Evolutionary conservation across 2,888 invertebrate species (phyloP), one percentile per base, ranked within the genome.

Genomic region (Lottia scabra): DNA sequence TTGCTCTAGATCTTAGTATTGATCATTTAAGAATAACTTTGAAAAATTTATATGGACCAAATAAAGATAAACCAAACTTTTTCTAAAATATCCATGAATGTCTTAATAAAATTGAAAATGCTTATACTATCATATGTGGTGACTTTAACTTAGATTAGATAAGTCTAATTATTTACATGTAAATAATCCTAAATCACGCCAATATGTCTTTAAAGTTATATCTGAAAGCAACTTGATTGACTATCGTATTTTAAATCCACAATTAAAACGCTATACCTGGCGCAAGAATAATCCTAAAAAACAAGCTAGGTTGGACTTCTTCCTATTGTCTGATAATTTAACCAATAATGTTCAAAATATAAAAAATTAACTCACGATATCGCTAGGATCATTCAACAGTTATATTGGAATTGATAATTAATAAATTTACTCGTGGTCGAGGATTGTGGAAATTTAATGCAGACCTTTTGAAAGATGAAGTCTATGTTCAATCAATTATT

Each of bases 241-340:
- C 10, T 38, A 38, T 38, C 38, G 38, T 8, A 38, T 38, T 26
- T 26, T 26, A 64, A 26, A 64, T 27, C 65, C 43, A 48, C 19
- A 26, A 65, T 38, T 12, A n/a, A 48, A 44, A 27, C 44, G 66
- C 19, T 71, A 56, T 71, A 71, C 71, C 30, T 71, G 67, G 67
- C 62, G 72, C 12, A 67, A 44, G 48, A 67, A 19, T 67, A 72
- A 72, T 26, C 72, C 72, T n/a, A 13, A 44, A 45, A 67, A 72
- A 72, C 63, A 72, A 63, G 72, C 72, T 3, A 19, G 72, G 19
- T 43, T 72, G 27, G 67, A 72, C 46, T 72, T 72, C 44, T 63
- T 67, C 44, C 48, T 68, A 8, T 15, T 68, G 44, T 63, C 68
- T 19, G 46, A 72, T 38, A 45, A n/a, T 19, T 15, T 68, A 23